A percentile compares a stretch with the other conserved stretches of the same genome.
Conservation (phyloP, 2,113 vertebrate genomes). For the Lasiurus cinereus region DNA sequence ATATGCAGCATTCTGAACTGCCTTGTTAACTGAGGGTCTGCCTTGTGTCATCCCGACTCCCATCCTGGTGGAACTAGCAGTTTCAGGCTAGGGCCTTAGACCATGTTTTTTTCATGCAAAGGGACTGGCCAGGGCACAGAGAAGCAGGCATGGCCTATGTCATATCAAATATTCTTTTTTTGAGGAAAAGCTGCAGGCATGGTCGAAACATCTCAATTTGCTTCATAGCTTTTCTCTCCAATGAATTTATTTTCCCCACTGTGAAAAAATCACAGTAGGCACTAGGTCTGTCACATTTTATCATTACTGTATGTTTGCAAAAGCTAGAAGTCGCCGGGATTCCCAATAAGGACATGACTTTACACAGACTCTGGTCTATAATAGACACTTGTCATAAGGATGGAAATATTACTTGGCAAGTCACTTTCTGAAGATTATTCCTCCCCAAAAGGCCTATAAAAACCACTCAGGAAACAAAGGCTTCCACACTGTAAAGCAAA, state of each 20-base stretch:
- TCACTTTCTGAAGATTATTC: constrained; percentile 46
- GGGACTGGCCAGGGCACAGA: background rate
- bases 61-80: background rate
- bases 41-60: background rate
- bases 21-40: constrained; percentile 21
- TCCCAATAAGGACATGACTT: constrained; percentile 49
- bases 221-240: constrained; percentile 35
- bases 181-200: background rate
- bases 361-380: constrained; percentile 41
- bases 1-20: background rate
- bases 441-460: constrained; percentile 35
- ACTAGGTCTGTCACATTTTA: constrained; percentile 62
- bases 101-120: background rate
- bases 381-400: constrained; percentile 1
- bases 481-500: constrained; percentile 50
- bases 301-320: constrained; percentile 25
- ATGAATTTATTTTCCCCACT: constrained; percentile 48
- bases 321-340: constrained; percentile 52
- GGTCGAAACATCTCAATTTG: constrained; percentile 51
- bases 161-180: constrained; percentile 28
- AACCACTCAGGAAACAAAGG: constrained; percentile 65
- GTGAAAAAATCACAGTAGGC: constrained; percentile 55
- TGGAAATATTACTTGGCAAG: constrained; percentile 46
- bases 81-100: background rate
- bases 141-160: background rate